Conservation (phyloP, 2,888 invertebrate genomes). For the Boloria euphrosyne region DNA sequence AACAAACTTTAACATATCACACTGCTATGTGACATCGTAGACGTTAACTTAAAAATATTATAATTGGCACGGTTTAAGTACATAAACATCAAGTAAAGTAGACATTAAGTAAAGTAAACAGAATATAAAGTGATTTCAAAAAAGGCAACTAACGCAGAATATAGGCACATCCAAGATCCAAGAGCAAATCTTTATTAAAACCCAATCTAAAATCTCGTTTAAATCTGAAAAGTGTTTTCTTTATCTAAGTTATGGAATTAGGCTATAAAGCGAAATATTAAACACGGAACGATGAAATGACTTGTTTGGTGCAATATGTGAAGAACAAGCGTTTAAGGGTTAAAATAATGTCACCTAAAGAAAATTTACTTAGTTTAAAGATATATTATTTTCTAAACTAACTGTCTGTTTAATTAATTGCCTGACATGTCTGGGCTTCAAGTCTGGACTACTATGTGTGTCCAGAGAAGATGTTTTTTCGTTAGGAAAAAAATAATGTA, state of each 20-base stretch:
- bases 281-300: conserved; percentile 23
- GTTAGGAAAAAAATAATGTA: too few species aligned
- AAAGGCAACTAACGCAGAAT: background rate
- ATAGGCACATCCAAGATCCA: background rate
- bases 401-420: too few species aligned
- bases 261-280: conserved; percentile 18
- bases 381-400: too few species aligned
- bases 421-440: too few species aligned
- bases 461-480: too few species aligned
- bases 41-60: too few species aligned
- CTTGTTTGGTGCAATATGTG: conserved; percentile 1
- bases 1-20: too few species aligned
- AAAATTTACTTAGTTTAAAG: too few species aligned
- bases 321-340: conserved; percentile 3
- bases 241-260: conserved; percentile 26
- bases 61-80: too few species aligned
- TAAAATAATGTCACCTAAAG: background rate
- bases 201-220: conserved; percentile 19
- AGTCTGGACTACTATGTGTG: too few species aligned
- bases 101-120: background rate
- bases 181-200: conserved; percentile 12
- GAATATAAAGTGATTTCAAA: background rate
- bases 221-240: conserved; percentile 26
- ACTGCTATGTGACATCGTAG: too few species aligned
- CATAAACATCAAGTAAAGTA: too few species aligned